A percentile compares a stretch with the other conserved stretches of the same genome.
phyloP scores from a whole-genome alignment of 64 coral and sea anemone species.

The Anthopleura sola region DNA sequence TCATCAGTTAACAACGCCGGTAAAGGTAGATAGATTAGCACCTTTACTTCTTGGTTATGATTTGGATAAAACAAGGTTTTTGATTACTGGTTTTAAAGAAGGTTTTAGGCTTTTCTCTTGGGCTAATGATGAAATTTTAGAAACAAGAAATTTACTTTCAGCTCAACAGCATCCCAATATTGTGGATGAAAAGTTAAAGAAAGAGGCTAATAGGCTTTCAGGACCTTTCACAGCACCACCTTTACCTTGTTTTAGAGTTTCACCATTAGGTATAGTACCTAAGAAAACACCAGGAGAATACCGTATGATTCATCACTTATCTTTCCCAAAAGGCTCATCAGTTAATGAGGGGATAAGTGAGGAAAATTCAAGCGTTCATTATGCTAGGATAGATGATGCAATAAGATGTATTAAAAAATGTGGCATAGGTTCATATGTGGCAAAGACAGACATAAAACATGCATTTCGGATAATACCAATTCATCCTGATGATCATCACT shows the following conservation, averaged over 20 bases:
- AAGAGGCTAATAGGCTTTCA: background rate
- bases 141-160: constrained; percentile 21
- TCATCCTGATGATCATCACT: constrained; percentile 2
- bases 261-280: constrained; percentile 19
- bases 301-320: constrained; percentile 22
- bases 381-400: constrained; percentile 12
- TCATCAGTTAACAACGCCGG: constrained; percentile 31
- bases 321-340: background rate
- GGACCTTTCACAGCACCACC: background rate
- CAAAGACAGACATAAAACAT: constrained; percentile 30
- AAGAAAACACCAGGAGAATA: constrained; percentile 5
- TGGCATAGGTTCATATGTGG: constrained; percentile 7
- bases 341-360: constrained; percentile 11
- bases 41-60: constrained; percentile 29
- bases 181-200: background rate
- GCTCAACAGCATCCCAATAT: background rate
- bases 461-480: constrained; percentile 23
- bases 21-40: background rate
- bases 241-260: constrained; percentile 14
- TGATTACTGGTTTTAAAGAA: background rate
- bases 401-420: background rate
- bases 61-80: background rate
- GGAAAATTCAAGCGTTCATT: background rate
- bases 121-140: too few species aligned
- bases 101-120: too few species aligned